A percentile compares a stretch with the other conserved stretches of the same genome.
Evolutionary conservation across 2,888 invertebrate genomes (phyloP).

Genomic region (Thelaira solivaga): DNA sequence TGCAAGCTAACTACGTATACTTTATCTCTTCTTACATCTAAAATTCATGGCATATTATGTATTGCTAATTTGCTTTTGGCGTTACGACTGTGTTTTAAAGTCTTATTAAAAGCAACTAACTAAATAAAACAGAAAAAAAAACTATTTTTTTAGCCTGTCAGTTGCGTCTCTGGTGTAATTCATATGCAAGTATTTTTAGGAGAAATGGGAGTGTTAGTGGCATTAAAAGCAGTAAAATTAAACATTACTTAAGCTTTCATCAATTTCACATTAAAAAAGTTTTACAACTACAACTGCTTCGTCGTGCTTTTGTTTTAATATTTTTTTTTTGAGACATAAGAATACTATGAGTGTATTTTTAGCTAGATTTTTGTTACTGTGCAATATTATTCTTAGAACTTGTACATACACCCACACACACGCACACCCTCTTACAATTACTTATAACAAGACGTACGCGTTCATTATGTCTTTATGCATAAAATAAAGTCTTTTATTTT

Average conservation of each 20-base stretch:
- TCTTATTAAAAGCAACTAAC: neutral
- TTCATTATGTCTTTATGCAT: conserved; percentile 22
- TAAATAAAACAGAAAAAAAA: too few species aligned
- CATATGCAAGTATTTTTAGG: conserved; percentile 5
- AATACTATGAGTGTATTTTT: conserved; percentile 28
- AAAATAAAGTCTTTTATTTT: neutral
- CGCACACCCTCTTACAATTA: too few species aligned
- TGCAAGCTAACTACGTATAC: too few species aligned
- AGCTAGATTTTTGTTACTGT: conserved; percentile 25
- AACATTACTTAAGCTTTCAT: conserved; percentile 64
- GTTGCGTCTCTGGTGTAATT: conserved; percentile 23
- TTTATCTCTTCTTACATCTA: neutral
- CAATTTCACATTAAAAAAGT: conserved; percentile 62
- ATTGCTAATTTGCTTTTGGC: neutral
- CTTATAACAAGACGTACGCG: neutral
- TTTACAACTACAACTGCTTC: conserved; percentile 19
- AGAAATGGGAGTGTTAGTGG: neutral
- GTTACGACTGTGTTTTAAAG: neutral
- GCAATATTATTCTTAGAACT: conserved; percentile 9
- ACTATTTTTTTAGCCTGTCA: neutral
- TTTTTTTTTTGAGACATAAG: neutral
- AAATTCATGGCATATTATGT: neutral
- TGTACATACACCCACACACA: neutral
- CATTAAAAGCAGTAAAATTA: conserved; percentile 40
- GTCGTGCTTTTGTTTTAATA: neutral